Conservation (phyloP, 2,888 invertebrate genomes). For the Gortyna flavago region DNA sequence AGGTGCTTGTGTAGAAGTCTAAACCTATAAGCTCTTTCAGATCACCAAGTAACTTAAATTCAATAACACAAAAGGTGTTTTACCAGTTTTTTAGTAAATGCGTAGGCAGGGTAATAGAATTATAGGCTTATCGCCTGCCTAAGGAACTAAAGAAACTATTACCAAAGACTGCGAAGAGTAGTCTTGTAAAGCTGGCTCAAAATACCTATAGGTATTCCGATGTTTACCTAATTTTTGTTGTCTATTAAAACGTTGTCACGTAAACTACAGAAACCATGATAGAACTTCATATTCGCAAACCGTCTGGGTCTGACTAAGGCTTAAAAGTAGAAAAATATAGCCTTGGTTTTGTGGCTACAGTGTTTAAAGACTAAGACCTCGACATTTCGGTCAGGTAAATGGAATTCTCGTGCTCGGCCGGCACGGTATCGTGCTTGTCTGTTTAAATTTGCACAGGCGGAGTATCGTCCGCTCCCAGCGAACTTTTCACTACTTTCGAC, state of each 20-base stretch:
- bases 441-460: constrained; percentile 76
- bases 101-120: background rate
- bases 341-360: constrained; percentile 33
- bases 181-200: background rate
- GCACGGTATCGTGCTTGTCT: constrained; percentile 69
- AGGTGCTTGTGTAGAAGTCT: background rate
- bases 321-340: constrained; percentile 31
- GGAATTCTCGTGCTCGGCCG: constrained; percentile 78
- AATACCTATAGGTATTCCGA: background rate
- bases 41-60: background rate
- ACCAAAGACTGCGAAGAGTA: background rate
- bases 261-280: background rate
- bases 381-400: constrained; percentile 74
- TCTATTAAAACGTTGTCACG: background rate
- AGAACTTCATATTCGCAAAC: background rate
- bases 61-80: background rate
- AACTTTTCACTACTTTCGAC: constrained; percentile 69
- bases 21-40: background rate
- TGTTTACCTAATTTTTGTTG: background rate
- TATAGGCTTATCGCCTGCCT: background rate
- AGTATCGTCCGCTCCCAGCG: constrained; percentile 49
- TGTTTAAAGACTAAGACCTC: constrained; percentile 53
- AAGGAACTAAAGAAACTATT: background rate
- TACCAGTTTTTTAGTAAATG: background rate
- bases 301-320: background rate